phyloP scores from a whole-genome alignment of 2,888 invertebrate species.

The Cataglyphis albicans region DNA sequence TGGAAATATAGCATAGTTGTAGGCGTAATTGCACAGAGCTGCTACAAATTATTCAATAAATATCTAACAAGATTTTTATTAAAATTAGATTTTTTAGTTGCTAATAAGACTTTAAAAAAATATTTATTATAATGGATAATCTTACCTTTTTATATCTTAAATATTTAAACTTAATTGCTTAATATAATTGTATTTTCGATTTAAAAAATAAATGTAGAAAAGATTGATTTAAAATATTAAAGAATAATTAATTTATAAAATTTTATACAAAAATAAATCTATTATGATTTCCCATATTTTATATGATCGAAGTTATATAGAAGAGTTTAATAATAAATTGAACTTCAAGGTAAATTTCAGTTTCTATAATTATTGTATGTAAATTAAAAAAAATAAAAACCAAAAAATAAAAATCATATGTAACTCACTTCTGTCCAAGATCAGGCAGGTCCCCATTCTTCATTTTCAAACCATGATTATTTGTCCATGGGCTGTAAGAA shows the following conservation, averaged over 20 bases:
- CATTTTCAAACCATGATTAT: constrained; percentile 59
- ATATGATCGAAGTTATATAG: neutral
- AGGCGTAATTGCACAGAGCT: neutral
- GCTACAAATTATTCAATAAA: neutral
- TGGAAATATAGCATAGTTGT: neutral
- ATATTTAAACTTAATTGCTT: neutral
- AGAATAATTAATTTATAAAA: neutral
- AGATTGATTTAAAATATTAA: neutral
- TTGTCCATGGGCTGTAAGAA: constrained; percentile 69
- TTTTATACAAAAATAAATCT: neutral
- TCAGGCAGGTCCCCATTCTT: constrained; percentile 60
- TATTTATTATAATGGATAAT: too few species aligned
- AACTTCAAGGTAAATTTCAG: neutral
- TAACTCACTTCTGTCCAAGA: constrained; percentile 65
- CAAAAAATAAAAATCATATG: neutral
- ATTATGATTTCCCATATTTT: neutral
- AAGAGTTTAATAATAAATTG: constrained; percentile 22
- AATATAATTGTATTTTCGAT: neutral
- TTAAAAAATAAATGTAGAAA: too few species aligned
- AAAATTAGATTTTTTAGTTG: neutral
- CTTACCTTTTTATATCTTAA: too few species aligned
- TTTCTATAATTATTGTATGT: neutral
- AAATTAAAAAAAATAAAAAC: neutral
- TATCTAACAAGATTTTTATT: constrained; percentile 34
- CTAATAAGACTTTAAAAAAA: neutral